A percentile compares a stretch with the other conserved stretches of the same genome.
Evolutionary conservation across 2,888 invertebrate species (phyloP).

Genomic region (Sarcophaga caerulescens): DNA sequence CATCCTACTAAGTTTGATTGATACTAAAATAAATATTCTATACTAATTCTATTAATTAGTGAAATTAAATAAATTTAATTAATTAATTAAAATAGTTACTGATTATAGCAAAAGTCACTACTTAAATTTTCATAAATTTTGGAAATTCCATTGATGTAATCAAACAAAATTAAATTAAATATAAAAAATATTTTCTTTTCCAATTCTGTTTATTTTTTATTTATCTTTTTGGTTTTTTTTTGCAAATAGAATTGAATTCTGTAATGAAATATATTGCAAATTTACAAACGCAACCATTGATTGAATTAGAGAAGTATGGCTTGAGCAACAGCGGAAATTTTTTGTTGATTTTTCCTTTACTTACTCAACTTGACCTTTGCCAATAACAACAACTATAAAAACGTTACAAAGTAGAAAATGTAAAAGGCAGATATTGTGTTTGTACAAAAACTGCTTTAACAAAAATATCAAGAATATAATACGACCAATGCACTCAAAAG

Average conservation of each 20-base stretch:
- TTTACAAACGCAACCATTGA: neutral
- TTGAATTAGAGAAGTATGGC: neutral
- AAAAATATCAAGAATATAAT: too few relatives aligned
- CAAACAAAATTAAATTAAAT: too few relatives aligned
- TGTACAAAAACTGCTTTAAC: neutral
- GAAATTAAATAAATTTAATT: too few relatives aligned
- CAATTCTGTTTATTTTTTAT: neutral
- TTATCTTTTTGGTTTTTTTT: neutral
- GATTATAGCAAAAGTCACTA: too few relatives aligned
- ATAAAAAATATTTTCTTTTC: neutral
- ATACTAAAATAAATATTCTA: too few relatives aligned
- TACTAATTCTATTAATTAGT: too few relatives aligned
- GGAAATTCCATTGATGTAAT: too few relatives aligned
- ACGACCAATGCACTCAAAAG: too few relatives aligned
- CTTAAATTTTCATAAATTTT: too few relatives aligned
- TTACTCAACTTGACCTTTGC: slow-evolving; percentile 2
- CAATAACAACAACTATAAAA: neutral
- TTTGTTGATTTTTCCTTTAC: neutral
- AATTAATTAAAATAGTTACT: too few relatives aligned
- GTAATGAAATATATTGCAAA: neutral
- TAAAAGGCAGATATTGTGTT: neutral
- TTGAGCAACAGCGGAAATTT: neutral
- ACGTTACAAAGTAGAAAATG: too few relatives aligned
- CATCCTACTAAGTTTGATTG: too few relatives aligned
- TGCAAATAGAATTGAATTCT: neutral